phyloP scores from a whole-genome alignment of 1,140 invertebrate species.

The Solen grandis region DNA sequence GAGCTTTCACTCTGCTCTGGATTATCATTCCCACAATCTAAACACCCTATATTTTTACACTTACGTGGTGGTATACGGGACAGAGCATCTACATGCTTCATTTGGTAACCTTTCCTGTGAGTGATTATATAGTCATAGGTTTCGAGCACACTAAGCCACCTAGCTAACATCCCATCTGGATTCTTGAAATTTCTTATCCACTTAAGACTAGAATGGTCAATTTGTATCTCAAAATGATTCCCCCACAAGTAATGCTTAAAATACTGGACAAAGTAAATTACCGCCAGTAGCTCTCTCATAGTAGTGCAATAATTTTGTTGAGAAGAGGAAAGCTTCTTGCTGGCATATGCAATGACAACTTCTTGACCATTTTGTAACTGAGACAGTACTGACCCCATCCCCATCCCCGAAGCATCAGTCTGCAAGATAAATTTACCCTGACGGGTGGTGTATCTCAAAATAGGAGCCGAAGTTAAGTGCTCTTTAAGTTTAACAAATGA shows the following conservation, averaged over 20 bases:
- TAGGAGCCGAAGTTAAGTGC: too few species aligned
- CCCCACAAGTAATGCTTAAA: constrained; percentile 46
- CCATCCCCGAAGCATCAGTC: too few species aligned
- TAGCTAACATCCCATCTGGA: constrained; percentile 13
- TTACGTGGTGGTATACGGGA: not conserved
- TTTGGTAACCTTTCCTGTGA: constrained; percentile 11
- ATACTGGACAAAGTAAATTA: too few species aligned
- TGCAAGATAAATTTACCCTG: too few species aligned
- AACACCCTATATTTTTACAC: not conserved
- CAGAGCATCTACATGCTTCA: constrained; percentile 3
- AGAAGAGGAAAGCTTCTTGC: constrained; percentile 8
- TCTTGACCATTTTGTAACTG: too few species aligned
- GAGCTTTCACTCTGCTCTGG: too few species aligned
- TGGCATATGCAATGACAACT: constrained; percentile 31
- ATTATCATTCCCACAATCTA: too few species aligned
- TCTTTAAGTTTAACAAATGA: not conserved
- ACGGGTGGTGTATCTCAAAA: too few species aligned
- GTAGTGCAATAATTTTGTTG: constrained; percentile 39
- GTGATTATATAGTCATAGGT: constrained; percentile 30
- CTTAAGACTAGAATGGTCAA: constrained; percentile 44
- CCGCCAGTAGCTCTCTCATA: constrained; percentile 37
- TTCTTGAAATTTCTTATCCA: constrained; percentile 44
- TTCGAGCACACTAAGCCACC: constrained; percentile 34
- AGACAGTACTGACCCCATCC: too few species aligned
- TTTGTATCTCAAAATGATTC: constrained; percentile 20